A percentile compares a stretch with the other conserved stretches of the same genome.
Conservation (phyloP, 2,797 vertebrate genomes). For the Ctenosaura bakeri region DNA sequence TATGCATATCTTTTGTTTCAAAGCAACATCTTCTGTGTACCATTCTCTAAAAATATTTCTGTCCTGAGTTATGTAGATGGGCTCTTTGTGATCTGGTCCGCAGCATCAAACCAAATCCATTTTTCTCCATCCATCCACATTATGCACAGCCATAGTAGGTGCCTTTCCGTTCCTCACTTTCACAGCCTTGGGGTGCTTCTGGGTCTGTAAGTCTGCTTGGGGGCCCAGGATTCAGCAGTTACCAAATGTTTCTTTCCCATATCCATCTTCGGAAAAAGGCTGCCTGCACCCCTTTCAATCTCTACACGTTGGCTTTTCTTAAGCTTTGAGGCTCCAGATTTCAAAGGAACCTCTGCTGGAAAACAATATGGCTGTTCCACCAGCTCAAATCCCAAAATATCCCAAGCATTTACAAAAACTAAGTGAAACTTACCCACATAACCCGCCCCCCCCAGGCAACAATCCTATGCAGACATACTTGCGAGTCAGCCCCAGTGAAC, state of each 20-base stretch:
- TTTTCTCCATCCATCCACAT: not conserved
- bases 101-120: not conserved
- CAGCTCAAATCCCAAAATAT: conserved; percentile 23
- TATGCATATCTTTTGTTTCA: no score
- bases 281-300: not conserved
- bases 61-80: no score
- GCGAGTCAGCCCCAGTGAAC: not conserved
- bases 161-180: not conserved
- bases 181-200: not conserved
- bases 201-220: not conserved
- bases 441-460: no score
- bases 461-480: not conserved
- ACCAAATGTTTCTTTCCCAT: not conserved
- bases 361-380: not conserved
- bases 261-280: not conserved
- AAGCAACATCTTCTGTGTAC: not conserved
- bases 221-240: not conserved
- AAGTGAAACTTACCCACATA: not conserved
- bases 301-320: not conserved
- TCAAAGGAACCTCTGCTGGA: not conserved
- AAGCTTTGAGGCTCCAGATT: not conserved
- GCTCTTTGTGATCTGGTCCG: not conserved
- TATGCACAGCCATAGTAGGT: not conserved
- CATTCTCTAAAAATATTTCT: not conserved
- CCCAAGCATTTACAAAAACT: not conserved